Percentiles rank a stretch among this genome's conserved stretches.
These are phyloP conservation scores for Bilobella aurantiaca DNA, from an alignment of 1,140 invertebrate species.

Conservation along the genomic window DNA sequence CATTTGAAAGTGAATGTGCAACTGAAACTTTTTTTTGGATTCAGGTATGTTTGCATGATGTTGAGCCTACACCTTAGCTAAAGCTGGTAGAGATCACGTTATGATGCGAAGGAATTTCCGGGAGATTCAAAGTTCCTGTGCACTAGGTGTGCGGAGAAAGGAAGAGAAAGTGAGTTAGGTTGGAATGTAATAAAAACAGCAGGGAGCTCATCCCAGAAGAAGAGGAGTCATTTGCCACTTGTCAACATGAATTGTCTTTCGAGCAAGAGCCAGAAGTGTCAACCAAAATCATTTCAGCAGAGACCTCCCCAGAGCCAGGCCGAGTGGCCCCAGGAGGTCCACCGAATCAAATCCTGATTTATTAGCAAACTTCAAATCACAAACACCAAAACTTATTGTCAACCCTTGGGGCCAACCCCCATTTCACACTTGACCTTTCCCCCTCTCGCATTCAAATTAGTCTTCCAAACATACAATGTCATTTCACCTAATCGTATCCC, in stretches of 20 bases:
- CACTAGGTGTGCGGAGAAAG: background rate
- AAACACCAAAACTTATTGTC: background rate
- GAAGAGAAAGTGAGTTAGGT: background rate
- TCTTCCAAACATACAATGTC: too few relatives aligned
- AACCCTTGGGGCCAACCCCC: too few relatives aligned
- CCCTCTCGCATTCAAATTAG: too few relatives aligned
- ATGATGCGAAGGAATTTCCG: background rate
- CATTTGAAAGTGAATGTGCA: too few relatives aligned
- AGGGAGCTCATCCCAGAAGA: slow-evolving; percentile 3
- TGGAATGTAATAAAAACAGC: slow-evolving; percentile 3
- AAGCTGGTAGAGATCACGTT: too few relatives aligned
- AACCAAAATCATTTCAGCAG: background rate
- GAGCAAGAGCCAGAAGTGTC: background rate
- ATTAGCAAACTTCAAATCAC: background rate
- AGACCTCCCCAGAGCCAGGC: too few relatives aligned
- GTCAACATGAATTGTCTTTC: slow-evolving; percentile 3
- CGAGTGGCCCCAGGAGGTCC: background rate
- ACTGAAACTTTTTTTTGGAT: too few relatives aligned
- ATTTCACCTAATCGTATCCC: too few relatives aligned
- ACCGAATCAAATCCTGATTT: slow-evolving; percentile 4
- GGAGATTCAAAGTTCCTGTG: background rate
- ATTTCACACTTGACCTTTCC: too few relatives aligned
- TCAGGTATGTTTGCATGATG: too few relatives aligned
- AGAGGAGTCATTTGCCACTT: slow-evolving; percentile 8
- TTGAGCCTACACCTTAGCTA: too few relatives aligned